Evolutionary conservation across 2,797 vertebrate species (phyloP).

Genomic region (Mastacembelus armatus): DNA sequence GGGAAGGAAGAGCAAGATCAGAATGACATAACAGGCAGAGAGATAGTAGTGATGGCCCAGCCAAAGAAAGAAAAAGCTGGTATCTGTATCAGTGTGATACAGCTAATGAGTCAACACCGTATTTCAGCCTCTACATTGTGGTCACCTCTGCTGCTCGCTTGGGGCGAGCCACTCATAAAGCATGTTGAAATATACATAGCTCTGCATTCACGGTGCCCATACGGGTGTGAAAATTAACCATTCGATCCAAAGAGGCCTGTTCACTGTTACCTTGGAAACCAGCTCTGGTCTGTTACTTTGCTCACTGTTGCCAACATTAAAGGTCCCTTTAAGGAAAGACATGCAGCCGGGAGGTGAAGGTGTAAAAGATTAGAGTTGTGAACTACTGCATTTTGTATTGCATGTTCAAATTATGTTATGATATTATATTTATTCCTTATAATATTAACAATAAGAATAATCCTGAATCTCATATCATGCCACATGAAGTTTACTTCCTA

Average conservation of each 20-base stretch:
- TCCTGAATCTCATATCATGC: neutral
- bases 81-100: slow-evolving; percentile 27
- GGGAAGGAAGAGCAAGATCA: slow-evolving; percentile 21
- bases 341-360: slow-evolving; percentile 21
- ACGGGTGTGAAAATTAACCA: slow-evolving; percentile 72
- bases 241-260: slow-evolving; percentile 46
- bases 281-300: slow-evolving; percentile 54
- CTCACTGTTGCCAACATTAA: slow-evolving; percentile 50
- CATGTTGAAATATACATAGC: slow-evolving; percentile 42
- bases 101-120: slow-evolving; percentile 41
- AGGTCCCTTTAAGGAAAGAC: slow-evolving; percentile 38
- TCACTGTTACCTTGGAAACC: slow-evolving; percentile 79
- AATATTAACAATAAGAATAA: neutral
- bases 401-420: slow-evolving; percentile 18
- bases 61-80: slow-evolving; percentile 13
- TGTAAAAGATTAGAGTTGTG: slow-evolving; percentile 28
- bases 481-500: neutral
- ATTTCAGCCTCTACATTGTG: slow-evolving; percentile 15
- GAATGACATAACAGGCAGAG: slow-evolving; percentile 30
- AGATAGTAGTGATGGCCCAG: slow-evolving; percentile 39
- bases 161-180: slow-evolving; percentile 22
- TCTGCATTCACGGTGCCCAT: slow-evolving; percentile 36
- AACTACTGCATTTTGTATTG: neutral
- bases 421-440: no score
- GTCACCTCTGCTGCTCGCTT: slow-evolving; percentile 28